Conservation (phyloP, 1,140 invertebrate species). For the Schlechtendalia chinensis region DNA sequence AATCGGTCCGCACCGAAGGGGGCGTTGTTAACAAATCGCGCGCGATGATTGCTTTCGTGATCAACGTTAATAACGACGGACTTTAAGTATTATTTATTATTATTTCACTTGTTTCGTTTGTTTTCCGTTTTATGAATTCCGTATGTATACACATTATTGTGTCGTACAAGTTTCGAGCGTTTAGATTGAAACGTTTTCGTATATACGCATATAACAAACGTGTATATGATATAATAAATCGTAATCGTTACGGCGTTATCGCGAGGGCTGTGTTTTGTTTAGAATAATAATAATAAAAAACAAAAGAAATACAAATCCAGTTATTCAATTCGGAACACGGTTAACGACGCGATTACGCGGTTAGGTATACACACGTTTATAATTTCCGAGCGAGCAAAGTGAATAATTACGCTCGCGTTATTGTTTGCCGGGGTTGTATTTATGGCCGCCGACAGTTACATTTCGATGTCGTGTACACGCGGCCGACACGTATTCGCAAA, state of each 20-base stretch:
- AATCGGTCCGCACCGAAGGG: slow-evolving; percentile 14
- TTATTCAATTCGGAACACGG: too few species aligned
- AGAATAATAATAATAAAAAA: background rate
- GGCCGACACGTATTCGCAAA: too few species aligned
- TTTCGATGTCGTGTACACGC: too few species aligned
- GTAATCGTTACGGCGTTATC: background rate
- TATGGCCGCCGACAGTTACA: too few species aligned
- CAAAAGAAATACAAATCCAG: too few species aligned
- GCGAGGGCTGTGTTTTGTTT: background rate
- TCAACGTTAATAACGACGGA: slow-evolving; percentile 30
- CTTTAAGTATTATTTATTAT: slow-evolving; percentile 21
- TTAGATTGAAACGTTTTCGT: too few species aligned
- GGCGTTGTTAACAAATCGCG: slow-evolving; percentile 17
- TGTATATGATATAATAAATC: background rate
- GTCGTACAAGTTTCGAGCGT: background rate
- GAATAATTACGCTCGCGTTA: too few species aligned
- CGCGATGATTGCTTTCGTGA: slow-evolving; percentile 32
- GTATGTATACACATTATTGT: background rate
- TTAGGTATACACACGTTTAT: too few species aligned
- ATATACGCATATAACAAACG: background rate
- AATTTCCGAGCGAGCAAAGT: too few species aligned
- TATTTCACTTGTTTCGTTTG: background rate
- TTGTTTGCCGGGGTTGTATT: too few species aligned
- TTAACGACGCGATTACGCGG: too few species aligned
- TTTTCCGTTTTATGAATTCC: background rate